Evolutionary conservation across 2,113 vertebrate genomes (phyloP).

Genomic region (Piprites chloris): DNA sequence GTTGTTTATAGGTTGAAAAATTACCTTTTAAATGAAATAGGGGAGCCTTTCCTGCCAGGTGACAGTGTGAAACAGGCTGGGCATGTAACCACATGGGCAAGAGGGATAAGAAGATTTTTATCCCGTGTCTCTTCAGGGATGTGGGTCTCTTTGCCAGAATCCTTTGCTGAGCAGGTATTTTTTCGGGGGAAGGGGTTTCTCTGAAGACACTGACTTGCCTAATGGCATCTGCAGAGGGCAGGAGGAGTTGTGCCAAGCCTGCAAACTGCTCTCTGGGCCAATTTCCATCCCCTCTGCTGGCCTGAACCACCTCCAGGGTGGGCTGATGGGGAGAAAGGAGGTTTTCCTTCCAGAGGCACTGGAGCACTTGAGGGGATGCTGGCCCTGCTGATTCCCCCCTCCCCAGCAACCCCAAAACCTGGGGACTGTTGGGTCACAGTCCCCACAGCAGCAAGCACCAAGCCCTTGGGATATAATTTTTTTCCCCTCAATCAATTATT

Average conservation of each 20-base stretch:
- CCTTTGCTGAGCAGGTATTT: neutral
- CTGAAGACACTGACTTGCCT: neutral
- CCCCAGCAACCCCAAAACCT: neutral
- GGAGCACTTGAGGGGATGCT: neutral
- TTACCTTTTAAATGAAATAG: neutral
- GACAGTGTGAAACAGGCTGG: neutral
- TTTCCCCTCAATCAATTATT: neutral
- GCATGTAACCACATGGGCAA: neutral
- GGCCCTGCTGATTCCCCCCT: neutral
- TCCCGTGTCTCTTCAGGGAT: neutral
- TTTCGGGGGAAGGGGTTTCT: neutral
- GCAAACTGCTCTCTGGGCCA: neutral
- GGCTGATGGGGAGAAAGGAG: neutral
- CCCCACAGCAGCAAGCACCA: accelerated
- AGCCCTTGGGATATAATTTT: neutral
- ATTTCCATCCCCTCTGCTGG: neutral
- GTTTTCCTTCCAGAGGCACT: neutral
- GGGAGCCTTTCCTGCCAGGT: neutral
- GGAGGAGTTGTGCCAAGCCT: neutral
- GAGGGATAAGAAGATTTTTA: neutral
- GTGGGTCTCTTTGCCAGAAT: neutral
- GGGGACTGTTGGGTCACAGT: accelerated
- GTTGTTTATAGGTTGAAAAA: neutral
- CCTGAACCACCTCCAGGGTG: neutral
- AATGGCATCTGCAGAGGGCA: neutral